Evolutionary conservation across 37 sponge, comb jelly and placozoan genomes (phyloP).

Genomic region (Ephydatia muelleri): DNA sequence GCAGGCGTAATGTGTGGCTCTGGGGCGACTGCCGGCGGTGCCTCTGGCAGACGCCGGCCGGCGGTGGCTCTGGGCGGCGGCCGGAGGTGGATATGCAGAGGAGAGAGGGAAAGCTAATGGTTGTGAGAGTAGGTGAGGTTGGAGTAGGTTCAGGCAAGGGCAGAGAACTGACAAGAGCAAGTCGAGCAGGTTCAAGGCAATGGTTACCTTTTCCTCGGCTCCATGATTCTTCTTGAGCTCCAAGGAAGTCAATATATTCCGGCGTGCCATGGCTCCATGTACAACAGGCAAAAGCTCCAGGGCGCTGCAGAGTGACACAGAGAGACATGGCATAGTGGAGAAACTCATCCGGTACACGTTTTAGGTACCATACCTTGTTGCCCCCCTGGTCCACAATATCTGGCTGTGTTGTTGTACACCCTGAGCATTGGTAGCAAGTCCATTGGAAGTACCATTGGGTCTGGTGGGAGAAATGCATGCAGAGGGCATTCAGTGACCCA

Average conservation of each 20-base stretch:
- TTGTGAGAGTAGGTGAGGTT: too few relatives aligned
- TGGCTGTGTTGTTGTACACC: constrained; percentile 97
- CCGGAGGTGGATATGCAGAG: too few relatives aligned
- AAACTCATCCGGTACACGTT: too few relatives aligned
- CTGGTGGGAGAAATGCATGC: constrained; percentile 15
- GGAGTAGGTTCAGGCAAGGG: too few relatives aligned
- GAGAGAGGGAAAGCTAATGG: too few relatives aligned
- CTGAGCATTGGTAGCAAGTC: constrained; percentile 85
- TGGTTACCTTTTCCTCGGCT: constrained; percentile 85
- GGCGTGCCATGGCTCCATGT: constrained; percentile 99
- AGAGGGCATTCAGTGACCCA: neutral
- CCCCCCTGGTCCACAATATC: constrained; percentile 99
- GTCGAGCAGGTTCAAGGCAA: too few relatives aligned
- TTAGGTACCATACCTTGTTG: constrained; percentile 67
- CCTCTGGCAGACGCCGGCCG: too few relatives aligned
- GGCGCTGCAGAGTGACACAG: constrained; percentile 50
- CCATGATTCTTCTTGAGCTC: constrained; percentile 98
- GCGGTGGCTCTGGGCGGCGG: too few relatives aligned
- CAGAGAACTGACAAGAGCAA: too few relatives aligned
- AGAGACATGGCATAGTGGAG: too few relatives aligned
- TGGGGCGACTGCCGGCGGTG: too few relatives aligned
- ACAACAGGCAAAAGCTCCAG: constrained; percentile 99
- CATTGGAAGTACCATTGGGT: constrained; percentile 97
- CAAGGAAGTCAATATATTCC: constrained; percentile 94
- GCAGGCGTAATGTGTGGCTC: too few relatives aligned